Evolutionary conservation across 2,888 invertebrate genomes (phyloP).

Genomic region (Zygogramma bicolorata): DNA sequence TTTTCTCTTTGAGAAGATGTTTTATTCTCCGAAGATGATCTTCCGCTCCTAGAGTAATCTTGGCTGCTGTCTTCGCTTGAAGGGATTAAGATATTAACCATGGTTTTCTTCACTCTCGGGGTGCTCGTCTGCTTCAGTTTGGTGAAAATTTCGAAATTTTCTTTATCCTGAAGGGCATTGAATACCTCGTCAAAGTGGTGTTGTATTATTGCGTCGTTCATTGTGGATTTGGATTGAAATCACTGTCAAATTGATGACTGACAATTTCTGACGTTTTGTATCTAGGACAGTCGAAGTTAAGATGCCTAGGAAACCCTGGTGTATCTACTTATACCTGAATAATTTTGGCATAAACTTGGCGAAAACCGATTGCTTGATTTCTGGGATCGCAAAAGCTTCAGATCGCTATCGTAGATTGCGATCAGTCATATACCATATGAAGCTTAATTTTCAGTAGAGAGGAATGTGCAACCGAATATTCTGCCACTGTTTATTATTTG

Average conservation of each 20-base stretch:
- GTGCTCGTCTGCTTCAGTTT: constrained; percentile 36
- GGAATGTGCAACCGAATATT: too few relatives aligned
- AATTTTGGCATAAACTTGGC: too few relatives aligned
- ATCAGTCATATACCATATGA: too few relatives aligned
- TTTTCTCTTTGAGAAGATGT: background rate
- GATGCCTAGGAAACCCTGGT: too few relatives aligned
- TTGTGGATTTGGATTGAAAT: constrained; percentile 28
- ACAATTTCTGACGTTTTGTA: background rate
- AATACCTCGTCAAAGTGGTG: constrained; percentile 55
- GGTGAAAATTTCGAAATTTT: constrained; percentile 54
- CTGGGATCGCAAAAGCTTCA: too few relatives aligned
- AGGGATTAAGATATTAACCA: constrained; percentile 44
- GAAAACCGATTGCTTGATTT: too few relatives aligned
- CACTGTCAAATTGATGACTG: background rate
- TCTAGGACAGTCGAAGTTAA: too few relatives aligned
- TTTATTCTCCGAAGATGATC: background rate
- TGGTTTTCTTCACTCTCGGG: constrained; percentile 46
- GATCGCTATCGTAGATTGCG: too few relatives aligned
- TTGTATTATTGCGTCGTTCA: constrained; percentile 51
- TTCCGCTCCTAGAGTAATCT: background rate
- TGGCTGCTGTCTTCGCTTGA: background rate
- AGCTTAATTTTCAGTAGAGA: too few relatives aligned
- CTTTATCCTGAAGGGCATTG: constrained; percentile 49
- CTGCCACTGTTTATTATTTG: too few relatives aligned
- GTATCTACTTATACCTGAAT: too few relatives aligned